Conservation (phyloP, 92 coral and sea anemone species). For the Bergia sp. region DNA sequence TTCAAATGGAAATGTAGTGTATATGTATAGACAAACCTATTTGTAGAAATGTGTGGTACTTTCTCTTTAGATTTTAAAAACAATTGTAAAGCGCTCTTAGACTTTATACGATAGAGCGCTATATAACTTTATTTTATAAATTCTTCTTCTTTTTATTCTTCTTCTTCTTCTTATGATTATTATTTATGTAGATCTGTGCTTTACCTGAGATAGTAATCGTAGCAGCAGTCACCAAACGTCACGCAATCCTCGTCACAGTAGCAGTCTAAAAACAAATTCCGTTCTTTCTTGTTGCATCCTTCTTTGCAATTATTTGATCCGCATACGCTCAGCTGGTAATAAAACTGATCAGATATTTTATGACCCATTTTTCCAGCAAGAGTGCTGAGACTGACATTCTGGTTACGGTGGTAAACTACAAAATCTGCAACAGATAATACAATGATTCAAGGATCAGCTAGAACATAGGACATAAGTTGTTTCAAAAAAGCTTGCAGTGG, state of each 20-base stretch:
- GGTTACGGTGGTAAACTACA: neutral
- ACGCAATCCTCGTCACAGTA: constrained; percentile 19
- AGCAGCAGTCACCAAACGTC: constrained; percentile 23
- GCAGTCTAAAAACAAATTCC: neutral
- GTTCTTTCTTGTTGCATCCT: neutral
- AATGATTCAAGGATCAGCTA: neutral
- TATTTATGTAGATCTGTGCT: neutral
- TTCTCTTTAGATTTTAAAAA: too few species aligned
- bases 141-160: too few species aligned
- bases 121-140: too few species aligned
- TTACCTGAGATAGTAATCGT: constrained; percentile 20
- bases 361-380: neutral
- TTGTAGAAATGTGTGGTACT: too few species aligned
- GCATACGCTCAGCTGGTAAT: neutral
- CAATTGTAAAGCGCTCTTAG: too few species aligned
- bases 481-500: too few species aligned
- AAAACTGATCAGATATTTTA: neutral
- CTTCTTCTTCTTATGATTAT: too few species aligned
- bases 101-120: too few species aligned
- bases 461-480: neutral
- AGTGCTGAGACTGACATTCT: neutral
- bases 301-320: neutral
- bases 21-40: too few species aligned
- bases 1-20: too few species aligned
- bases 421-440: constrained; percentile 3